These are phyloP conservation scores for Pocillopora damicornis DNA, from an alignment of 64 coral and sea anemone species.

Conservation along the genomic window DNA sequence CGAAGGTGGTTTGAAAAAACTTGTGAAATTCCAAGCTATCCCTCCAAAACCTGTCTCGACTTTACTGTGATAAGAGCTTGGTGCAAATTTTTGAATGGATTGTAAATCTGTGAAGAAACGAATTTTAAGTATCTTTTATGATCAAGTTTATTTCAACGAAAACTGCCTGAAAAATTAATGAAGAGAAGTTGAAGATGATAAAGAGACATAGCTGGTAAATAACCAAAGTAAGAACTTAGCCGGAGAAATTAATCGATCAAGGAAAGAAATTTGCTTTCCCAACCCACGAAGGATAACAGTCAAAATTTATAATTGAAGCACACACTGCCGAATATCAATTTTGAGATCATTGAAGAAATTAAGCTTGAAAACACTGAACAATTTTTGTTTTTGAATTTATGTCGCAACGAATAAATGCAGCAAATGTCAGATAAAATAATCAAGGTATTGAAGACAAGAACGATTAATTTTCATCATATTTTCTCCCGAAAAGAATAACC, in stretches of 20 bases:
- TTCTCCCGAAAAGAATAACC: too few relatives aligned
- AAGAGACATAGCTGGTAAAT: background rate
- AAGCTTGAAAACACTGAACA: too few relatives aligned
- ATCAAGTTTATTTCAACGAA: slow-evolving; percentile 19
- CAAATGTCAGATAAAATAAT: too few relatives aligned
- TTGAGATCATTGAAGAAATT: too few relatives aligned
- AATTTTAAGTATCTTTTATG: background rate
- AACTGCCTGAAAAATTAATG: slow-evolving; percentile 38
- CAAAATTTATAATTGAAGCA: too few relatives aligned
- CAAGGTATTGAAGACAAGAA: too few relatives aligned
- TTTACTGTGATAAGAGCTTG: background rate
- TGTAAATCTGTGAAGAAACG: background rate
- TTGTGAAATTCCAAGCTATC: background rate
- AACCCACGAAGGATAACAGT: too few relatives aligned
- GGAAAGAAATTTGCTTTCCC: too few relatives aligned
- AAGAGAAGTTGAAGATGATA: slow-evolving; percentile 7
- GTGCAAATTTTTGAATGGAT: background rate
- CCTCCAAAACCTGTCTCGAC: background rate
- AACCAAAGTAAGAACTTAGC: background rate
- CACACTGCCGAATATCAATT: too few relatives aligned
- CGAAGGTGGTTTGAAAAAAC: slow-evolving; percentile 2
- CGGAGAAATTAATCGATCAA: background rate
- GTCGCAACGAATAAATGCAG: too few relatives aligned
- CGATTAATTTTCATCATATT: too few relatives aligned
- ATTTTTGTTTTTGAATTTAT: too few relatives aligned